Percentiles rank a stretch among this genome's conserved stretches.
Evolutionary conservation across 2,888 invertebrate species (phyloP).

Genomic region (Phyto melanocephala): DNA sequence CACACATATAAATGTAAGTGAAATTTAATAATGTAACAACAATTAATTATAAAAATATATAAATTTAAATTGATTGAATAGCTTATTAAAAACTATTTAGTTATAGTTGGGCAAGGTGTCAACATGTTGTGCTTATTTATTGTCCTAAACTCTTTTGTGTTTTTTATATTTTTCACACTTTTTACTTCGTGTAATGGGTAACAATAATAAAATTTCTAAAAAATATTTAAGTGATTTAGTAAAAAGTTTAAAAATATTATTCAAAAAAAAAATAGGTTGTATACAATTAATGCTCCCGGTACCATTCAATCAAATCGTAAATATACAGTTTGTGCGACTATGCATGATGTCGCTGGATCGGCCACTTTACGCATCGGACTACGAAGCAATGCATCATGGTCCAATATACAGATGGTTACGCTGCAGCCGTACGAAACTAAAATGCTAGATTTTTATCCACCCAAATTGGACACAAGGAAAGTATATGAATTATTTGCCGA

Average conservation of each 20-base stretch:
- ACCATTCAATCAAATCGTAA: constrained; percentile 23
- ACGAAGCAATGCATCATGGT: not conserved
- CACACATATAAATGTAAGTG: no score
- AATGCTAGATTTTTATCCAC: not conserved
- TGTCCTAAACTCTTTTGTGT: not conserved
- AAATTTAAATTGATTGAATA: not conserved
- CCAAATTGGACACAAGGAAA: constrained; percentile 57
- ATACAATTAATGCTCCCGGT: constrained; percentile 22
- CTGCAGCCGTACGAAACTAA: constrained; percentile 2
- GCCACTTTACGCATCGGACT: not conserved
- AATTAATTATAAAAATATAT: no score
- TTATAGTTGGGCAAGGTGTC: not conserved
- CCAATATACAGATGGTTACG: not conserved
- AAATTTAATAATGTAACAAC: no score
- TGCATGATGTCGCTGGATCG: constrained; percentile 7
- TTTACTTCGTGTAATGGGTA: not conserved
- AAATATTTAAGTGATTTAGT: not conserved
- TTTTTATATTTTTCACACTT: not conserved
- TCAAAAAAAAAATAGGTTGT: not conserved
- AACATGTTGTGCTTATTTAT: not conserved
- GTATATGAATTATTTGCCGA: constrained; percentile 73
- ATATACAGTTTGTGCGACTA: not conserved
- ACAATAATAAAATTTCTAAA: not conserved
- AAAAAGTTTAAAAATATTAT: not conserved
- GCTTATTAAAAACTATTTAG: not conserved